A percentile compares a stretch with the other conserved stretches of the same genome.
Evolutionary conservation across 2,888 invertebrate genomes (phyloP).

Genomic region (Eulithis testata): DNA sequence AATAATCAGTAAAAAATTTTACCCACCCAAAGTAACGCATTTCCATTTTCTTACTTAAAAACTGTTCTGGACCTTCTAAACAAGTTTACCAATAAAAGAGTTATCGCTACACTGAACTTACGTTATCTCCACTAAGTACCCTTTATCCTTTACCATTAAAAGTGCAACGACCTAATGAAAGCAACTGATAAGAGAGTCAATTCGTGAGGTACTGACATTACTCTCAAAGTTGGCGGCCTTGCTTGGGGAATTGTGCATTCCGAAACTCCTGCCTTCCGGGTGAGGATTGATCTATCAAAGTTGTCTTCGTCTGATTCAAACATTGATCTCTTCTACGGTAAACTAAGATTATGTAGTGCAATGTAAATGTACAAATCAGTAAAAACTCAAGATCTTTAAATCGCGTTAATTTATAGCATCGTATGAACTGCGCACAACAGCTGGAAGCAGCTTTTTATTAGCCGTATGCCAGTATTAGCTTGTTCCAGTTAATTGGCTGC

Average conservation of each 20-base stretch:
- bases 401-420: conserved; percentile 1
- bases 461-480: conserved; percentile 28
- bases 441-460: conserved; percentile 29
- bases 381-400: not conserved
- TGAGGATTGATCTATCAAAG: not conserved
- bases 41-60: too few species aligned
- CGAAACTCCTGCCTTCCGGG: conserved; percentile 24
- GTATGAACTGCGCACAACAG: conserved; percentile 19
- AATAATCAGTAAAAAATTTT: too few species aligned
- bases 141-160: conserved; percentile 24
- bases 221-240: conserved; percentile 32
- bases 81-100: not conserved
- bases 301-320: conserved; percentile 5
- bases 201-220: conserved; percentile 35
- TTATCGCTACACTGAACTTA: not conserved
- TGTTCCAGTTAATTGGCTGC: conserved; percentile 47
- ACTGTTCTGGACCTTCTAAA: not conserved
- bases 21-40: too few species aligned
- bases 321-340: too few species aligned
- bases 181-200: conserved; percentile 21
- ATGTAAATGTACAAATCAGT: too few species aligned
- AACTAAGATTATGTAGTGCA: too few species aligned
- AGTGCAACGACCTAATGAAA: conserved; percentile 29
- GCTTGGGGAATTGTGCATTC: conserved; percentile 35
- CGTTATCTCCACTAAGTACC: conserved; percentile 14